phyloP scores from a whole-genome alignment of 37 sponge, comb jelly and placozoan genomes.

The Oscarella lobularis region DNA sequence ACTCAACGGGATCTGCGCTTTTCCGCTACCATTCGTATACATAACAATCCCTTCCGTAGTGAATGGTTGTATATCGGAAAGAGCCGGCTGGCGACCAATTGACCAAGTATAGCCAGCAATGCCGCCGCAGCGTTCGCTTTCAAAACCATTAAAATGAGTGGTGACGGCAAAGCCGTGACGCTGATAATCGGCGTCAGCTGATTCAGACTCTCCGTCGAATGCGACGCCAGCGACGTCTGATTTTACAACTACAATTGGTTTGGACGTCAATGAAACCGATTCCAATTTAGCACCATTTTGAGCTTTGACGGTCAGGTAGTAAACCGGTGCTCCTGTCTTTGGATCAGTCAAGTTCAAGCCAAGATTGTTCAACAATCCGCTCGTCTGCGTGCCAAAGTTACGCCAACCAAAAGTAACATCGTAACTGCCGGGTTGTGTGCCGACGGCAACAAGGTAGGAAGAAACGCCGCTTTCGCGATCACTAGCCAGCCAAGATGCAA shows the following conservation, averaged over 20 bases:
- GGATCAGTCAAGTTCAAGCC: background rate
- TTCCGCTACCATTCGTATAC: background rate
- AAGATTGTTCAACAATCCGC: background rate
- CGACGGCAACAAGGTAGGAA: background rate
- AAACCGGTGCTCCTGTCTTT: background rate
- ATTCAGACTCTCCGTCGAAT: background rate
- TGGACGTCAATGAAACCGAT: background rate
- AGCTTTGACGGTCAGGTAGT: slow-evolving; percentile 27
- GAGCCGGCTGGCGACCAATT: background rate
- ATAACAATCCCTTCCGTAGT: background rate
- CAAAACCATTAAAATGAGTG: background rate
- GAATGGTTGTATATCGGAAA: background rate
- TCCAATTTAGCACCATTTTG: slow-evolving; percentile 39
- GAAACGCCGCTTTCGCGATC: background rate
- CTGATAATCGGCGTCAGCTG: background rate
- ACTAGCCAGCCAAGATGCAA: background rate
- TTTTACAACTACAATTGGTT: background rate
- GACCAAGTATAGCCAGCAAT: background rate
- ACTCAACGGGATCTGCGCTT: background rate
- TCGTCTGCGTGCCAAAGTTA: background rate
- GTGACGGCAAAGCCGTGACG: background rate
- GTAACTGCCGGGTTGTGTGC: background rate
- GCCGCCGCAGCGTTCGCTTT: background rate
- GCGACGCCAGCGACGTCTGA: background rate
- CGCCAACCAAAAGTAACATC: background rate